A percentile compares a stretch with the other conserved stretches of the same genome.
Conservation (phyloP, 2,797 vertebrate species). For the Cyclopterus lumpus region DNA sequence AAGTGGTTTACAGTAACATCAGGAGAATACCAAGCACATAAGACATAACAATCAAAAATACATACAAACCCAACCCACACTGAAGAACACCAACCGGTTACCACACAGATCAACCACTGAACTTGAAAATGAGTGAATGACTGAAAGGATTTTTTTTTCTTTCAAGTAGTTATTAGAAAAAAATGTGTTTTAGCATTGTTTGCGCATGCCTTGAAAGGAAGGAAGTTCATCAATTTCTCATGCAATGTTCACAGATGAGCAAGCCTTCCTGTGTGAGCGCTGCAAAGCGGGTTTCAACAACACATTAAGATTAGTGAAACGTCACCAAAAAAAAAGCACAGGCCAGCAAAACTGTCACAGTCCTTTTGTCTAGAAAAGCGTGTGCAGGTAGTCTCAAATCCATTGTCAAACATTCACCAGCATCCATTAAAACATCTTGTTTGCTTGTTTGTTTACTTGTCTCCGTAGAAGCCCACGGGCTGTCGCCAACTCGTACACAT, state of each 20-base stretch:
- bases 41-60: not conserved
- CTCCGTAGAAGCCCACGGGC: conserved; percentile 28
- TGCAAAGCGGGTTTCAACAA: conserved; percentile 47
- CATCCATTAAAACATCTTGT: conserved; percentile 84
- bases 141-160: conserved; percentile 10
- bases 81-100: not conserved
- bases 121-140: not conserved
- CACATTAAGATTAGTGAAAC: conserved; percentile 57
- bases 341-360: conserved; percentile 84
- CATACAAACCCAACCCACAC: not conserved
- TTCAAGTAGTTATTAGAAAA: conserved; percentile 10
- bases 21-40: not conserved
- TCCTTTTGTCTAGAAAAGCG: conserved; percentile 82
- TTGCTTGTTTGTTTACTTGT: conserved; percentile 79
- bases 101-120: not conserved
- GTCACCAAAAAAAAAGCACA: conserved; percentile 63
- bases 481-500: conserved; percentile 75
- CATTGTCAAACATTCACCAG: conserved; percentile 72
- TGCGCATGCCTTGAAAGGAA: not conserved
- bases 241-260: conserved; percentile 51
- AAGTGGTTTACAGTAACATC: not conserved
- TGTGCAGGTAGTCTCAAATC: conserved; percentile 74
- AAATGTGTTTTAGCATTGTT: conserved; percentile 21
- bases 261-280: conserved; percentile 32
- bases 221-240: conserved; percentile 47